Base-by-base conservation (phyloP, 2,888 invertebrate genomes). In the Boloria selene region DNA sequence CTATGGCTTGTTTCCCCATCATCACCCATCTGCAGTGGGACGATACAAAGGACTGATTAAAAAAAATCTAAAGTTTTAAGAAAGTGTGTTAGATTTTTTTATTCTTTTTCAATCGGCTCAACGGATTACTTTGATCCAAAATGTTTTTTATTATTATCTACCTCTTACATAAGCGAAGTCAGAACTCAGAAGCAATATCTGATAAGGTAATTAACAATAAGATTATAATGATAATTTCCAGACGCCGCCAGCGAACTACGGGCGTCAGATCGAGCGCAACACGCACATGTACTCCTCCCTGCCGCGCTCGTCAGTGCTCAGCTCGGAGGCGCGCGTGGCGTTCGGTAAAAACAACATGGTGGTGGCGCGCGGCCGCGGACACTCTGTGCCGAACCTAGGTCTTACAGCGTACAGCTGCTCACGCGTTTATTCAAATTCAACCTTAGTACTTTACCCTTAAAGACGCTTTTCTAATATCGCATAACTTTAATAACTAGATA, bases 311-410 rank as follows among this genome's bases (percentile, higher is more conserved):
- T 93, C 95, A 70, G 85, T 83, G 75, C 88, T 93, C 78, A 84
- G 93, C 81, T 81, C 90, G 72, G 93, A 93, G 81, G 93, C 81
- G 93, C 94, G 92, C 93, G 95, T 95, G 75, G 95, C 94, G 82
- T 95, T 97, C 93, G 97, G 97, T 96, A 96, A 92, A 92, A 85
- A 81, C 77, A 86, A 81, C 81, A 83, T 84, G 86, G 86, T 86
- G 86, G 86, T 85, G 85, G 86, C 87, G 78, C 85, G 90, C 80
- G 90, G 88, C 72, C 94, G 95, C 92, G 77, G 77, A 71, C 96
- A 95, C 82, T 97, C 97, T 81, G 97, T 97, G 85, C 98, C 98
- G 81, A 97, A 97, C 93, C 93, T 98, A 97, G 97, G 97, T 97
- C 87, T 86, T 80, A 85, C 77, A 74, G 77, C 75, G 74, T 72